Percentiles rank a stretch among this genome's conserved stretches.
Conservation (phyloP, 1,140 invertebrate species). For the Dendrolimus kikuchii region DNA sequence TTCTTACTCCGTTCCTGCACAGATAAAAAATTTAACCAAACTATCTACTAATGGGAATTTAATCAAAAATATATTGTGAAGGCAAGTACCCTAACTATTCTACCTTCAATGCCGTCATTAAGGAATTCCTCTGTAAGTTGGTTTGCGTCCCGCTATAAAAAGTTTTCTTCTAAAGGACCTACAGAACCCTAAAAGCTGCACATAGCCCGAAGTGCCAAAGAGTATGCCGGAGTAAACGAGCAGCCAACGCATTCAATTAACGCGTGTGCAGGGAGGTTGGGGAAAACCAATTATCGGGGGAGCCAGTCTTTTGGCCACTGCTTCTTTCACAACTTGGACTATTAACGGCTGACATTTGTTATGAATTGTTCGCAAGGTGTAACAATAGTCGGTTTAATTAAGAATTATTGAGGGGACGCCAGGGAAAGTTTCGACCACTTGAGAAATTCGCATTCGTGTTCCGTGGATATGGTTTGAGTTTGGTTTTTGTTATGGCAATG, state of each 20-base stretch:
- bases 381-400: constrained; percentile 36
- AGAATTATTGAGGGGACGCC: constrained; percentile 17
- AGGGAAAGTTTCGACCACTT: constrained; percentile 1
- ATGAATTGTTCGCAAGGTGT: constrained; percentile 27
- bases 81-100: too few species aligned
- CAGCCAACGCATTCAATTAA: constrained; percentile 28
- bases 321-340: constrained; percentile 18
- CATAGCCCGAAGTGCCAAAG: background rate
- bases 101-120: too few species aligned
- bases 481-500: background rate
- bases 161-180: too few species aligned
- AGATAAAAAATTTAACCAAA: too few species aligned
- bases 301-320: constrained; percentile 3
- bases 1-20: too few species aligned
- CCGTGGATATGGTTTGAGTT: background rate
- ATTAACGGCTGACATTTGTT: constrained; percentile 28
- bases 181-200: too few species aligned
- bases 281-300: constrained; percentile 28
- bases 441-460: constrained; percentile 1
- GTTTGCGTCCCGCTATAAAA: too few species aligned
- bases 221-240: constrained; percentile 7
- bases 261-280: constrained; percentile 9
- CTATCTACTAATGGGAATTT: too few species aligned
- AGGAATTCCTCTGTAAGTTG: too few species aligned
- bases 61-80: too few species aligned